Evolutionary conservation across 2,888 invertebrate species (phyloP).

Genomic region (Lasioglossum zephyrum): DNA sequence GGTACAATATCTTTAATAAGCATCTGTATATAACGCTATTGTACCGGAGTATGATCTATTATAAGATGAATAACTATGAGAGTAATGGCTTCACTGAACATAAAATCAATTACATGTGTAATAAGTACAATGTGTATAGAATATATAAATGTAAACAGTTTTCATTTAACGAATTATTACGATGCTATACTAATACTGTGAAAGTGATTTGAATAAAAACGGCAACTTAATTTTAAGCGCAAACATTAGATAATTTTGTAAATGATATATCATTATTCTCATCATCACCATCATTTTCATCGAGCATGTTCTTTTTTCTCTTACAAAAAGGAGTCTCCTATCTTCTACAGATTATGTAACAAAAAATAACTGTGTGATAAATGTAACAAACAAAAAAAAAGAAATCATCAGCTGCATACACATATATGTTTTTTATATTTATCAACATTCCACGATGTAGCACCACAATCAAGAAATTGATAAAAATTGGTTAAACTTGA

Average conservation of each 20-base stretch:
- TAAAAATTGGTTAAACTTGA: slow-evolving; percentile 13
- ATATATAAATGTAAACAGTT: slow-evolving; percentile 43
- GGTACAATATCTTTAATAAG: slow-evolving; percentile 27
- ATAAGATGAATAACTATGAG: slow-evolving; percentile 10
- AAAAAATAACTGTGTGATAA: slow-evolving; percentile 26
- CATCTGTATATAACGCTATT: slow-evolving; percentile 21
- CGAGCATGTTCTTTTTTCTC: slow-evolving; percentile 17
- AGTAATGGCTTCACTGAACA: slow-evolving; percentile 4
- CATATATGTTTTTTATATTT: slow-evolving; percentile 31
- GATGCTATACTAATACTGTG: slow-evolving; percentile 53
- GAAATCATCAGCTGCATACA: background rate
- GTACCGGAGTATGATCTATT: slow-evolving; percentile 3
- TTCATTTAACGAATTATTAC: slow-evolving; percentile 15
- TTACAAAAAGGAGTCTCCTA: slow-evolving; percentile 25
- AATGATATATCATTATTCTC: slow-evolving; percentile 39
- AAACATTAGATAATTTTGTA: slow-evolving; percentile 54
- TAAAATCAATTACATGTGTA: slow-evolving; percentile 20
- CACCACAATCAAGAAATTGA: slow-evolving; percentile 24
- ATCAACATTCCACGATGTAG: slow-evolving; percentile 40
- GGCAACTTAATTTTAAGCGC: slow-evolving; percentile 42
- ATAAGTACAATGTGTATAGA: slow-evolving; percentile 17
- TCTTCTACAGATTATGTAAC: background rate
- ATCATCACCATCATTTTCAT: slow-evolving; percentile 34
- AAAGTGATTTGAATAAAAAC: slow-evolving; percentile 63
- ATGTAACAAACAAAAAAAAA: slow-evolving; percentile 6